A percentile compares a stretch with the other conserved stretches of the same genome.
Evolutionary conservation across 2,113 vertebrate genomes (phyloP).

Genomic region (Montifringilla adamsi): DNA sequence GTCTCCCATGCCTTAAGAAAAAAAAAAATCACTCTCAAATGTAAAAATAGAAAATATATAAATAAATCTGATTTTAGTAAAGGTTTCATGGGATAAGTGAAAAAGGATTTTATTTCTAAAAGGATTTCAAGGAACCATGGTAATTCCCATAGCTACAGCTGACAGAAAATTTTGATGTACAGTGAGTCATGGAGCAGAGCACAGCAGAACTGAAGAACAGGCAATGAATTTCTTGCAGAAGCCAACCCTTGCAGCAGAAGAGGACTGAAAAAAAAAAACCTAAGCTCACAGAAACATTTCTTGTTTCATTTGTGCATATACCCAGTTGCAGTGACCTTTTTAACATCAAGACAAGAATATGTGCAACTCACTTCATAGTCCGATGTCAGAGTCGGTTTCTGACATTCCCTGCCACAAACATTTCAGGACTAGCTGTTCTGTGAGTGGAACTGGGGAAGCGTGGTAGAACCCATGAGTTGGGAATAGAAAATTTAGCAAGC

Average conservation of each 20-base stretch:
- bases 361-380: background rate
- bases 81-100: conserved; percentile 34
- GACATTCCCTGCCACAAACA: background rate
- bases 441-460: background rate
- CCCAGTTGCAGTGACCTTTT: background rate
- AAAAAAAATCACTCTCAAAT: conserved; percentile 10
- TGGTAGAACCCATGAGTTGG: background rate
- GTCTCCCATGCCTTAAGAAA: conserved; percentile 17
- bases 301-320: background rate
- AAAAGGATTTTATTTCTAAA: background rate
- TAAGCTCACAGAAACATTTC: background rate
- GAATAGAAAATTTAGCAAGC: background rate
- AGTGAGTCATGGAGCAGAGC: background rate
- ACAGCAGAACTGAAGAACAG: background rate
- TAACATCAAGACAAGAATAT: background rate
- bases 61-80: conserved; percentile 36
- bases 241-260: background rate
- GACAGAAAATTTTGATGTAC: background rate
- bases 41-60: conserved; percentile 20
- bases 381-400: background rate
- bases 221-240: background rate
- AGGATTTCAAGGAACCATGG: background rate
- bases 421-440: background rate
- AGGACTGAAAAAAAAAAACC: background rate
- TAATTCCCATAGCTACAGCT: background rate